Percentiles rank a stretch among this genome's conserved stretches.
These are phyloP conservation scores for Leptosomus discolor DNA, from an alignment of 2,113 vertebrate genomes.

Conservation along the genomic window DNA sequence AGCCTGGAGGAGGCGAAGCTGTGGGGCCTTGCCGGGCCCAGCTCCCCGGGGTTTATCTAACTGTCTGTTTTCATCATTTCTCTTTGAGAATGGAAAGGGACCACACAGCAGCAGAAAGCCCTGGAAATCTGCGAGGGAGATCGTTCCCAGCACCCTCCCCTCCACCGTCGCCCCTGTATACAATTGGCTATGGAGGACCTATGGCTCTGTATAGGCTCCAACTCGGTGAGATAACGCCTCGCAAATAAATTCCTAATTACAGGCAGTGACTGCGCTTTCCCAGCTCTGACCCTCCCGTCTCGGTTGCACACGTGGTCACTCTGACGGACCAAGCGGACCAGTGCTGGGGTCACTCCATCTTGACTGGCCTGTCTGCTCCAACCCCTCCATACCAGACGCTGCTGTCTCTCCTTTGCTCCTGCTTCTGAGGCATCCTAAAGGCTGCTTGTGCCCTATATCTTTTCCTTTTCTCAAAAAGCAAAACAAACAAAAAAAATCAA, in stretches of 20 bases:
- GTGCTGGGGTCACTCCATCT: not conserved
- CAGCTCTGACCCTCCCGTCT: not conserved
- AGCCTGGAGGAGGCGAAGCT: not conserved
- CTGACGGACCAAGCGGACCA: not conserved
- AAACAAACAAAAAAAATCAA: not conserved
- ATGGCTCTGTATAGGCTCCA: not conserved
- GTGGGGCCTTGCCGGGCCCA: not conserved
- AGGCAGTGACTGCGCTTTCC: not conserved
- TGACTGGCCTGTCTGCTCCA: not conserved
- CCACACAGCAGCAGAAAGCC: slow-evolving; percentile 50
- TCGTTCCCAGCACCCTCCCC: not conserved
- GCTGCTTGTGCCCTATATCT: not conserved
- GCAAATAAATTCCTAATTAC: not conserved
- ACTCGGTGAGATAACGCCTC: not conserved
- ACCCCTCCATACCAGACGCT: not conserved
- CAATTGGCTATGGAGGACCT: not conserved
- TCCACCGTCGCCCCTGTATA: not conserved
- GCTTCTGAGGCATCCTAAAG: not conserved
- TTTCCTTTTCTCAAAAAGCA: not conserved
- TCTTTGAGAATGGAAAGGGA: slow-evolving; percentile 37
- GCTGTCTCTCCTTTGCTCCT: not conserved
- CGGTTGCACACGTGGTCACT: rapidly evolving
- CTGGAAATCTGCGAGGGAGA: slow-evolving; percentile 2
- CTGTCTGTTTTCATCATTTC: slow-evolving; percentile 4
- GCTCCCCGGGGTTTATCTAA: not conserved